Base-by-base conservation (phyloP, 2,888 invertebrate species). In the Sussaba pulchella region DNA sequence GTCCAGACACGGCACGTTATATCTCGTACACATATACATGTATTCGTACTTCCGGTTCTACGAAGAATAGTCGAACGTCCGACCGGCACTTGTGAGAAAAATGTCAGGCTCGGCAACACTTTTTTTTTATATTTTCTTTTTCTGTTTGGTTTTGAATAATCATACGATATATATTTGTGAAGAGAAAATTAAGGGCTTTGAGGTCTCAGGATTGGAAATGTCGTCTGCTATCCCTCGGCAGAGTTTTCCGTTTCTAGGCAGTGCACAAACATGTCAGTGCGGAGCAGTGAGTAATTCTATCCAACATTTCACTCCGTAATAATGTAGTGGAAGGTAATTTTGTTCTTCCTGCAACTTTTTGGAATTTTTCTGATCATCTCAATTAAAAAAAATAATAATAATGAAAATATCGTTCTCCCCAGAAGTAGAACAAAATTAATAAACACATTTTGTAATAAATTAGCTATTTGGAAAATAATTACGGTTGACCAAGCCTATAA, bases 1-100 rank as follows among this genome's bases (percentile, higher is more conserved):
- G 64, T 67, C 66, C 71, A 71, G 67, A 54, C 72, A 41, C 64
- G 54, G 6, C 4, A 61, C 64, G 43, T 39, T 59, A 47, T 61
- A 61, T 81, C 52, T 54, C 36, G 26, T 41, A 45, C n/a, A n/a
- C n/a, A n/a, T n/a, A n/a, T 31, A 31, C 6, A 31, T 31, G 6
- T 70, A 70, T 64, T 61, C 69, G 52, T 63, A 61, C 64, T 71
- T 75, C 70, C 78, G 72, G 61, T 71, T 70, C 59, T 66, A 17
- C 41, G 52, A 43, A 31, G 54, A 43, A 61, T 9, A 70, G 45
- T 43, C 41, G 41, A 43, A 57, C 43, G 54, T 10, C 19, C n/a
- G 19, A 43, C 54, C 26, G 17, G 47, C 8, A 26, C 12, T 52
- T 14, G 54, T n/a, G 1, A 24, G 31, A 8, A 17, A 57, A 57